A percentile compares a stretch with the other conserved stretches of the same genome.
Conservation (phyloP, 2,888 invertebrate species). For the Idaea biselata region DNA sequence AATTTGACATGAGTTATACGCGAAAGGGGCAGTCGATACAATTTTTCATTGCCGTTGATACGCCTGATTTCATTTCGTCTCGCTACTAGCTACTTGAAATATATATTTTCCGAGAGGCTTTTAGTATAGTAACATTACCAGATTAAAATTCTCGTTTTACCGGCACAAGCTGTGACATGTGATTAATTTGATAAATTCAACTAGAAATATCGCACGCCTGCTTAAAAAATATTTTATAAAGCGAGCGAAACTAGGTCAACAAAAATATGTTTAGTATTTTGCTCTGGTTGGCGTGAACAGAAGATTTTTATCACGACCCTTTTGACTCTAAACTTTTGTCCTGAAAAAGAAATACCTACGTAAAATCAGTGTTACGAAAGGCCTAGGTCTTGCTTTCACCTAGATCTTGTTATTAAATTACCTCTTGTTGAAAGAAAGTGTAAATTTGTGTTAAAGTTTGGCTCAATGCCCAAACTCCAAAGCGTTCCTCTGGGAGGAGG, state of each 20-base stretch:
- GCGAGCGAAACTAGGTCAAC: too few relatives aligned
- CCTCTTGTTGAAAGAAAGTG: background rate
- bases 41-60: slow-evolving; percentile 32
- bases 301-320: background rate
- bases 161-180: slow-evolving; percentile 14
- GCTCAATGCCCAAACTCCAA: background rate
- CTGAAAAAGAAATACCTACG: background rate
- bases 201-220: background rate
- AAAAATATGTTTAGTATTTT: background rate
- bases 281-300: background rate
- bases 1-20: slow-evolving; percentile 29
- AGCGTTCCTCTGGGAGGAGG: background rate
- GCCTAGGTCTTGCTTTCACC: background rate
- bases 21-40: slow-evolving; percentile 34
- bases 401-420: background rate
- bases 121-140: slow-evolving; percentile 30
- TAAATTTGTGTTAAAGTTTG: background rate
- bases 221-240: background rate
- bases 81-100: slow-evolving; percentile 25
- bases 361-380: background rate
- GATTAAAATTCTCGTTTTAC: slow-evolving; percentile 35
- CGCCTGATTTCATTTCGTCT: slow-evolving; percentile 38
- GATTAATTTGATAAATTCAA: slow-evolving; percentile 6
- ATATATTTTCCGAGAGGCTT: slow-evolving; percentile 29
- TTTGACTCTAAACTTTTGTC: background rate